A percentile compares a stretch with the other conserved stretches of the same genome.
Conservation (phyloP, 2,888 invertebrate genomes). For the Leucophenga montana region DNA sequence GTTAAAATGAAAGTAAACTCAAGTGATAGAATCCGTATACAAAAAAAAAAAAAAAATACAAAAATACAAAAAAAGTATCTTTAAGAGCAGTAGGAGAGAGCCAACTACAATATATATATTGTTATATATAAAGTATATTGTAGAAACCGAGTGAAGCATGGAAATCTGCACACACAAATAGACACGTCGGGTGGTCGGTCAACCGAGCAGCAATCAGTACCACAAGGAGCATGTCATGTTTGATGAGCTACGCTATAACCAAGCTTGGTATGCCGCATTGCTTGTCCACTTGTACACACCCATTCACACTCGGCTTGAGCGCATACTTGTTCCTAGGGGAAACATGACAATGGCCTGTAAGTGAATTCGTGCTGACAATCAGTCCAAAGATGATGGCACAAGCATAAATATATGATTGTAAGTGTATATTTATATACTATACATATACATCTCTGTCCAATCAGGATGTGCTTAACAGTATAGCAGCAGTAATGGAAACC, state of each 20-base stretch:
- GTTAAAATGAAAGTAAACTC: conserved; percentile 43
- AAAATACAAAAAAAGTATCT: background rate
- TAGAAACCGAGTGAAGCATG: background rate
- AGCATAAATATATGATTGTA: conserved; percentile 14
- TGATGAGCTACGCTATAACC: background rate
- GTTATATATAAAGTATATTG: background rate
- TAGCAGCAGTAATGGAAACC: too few species aligned
- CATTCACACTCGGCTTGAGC: background rate
- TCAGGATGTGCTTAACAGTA: background rate
- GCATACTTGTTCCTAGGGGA: background rate
- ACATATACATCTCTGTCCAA: background rate
- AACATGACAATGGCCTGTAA: conserved; percentile 10
- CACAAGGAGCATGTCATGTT: conserved; percentile 18
- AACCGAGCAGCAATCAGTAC: conserved; percentile 11
- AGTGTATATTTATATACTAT: background rate
- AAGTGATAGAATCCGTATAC: conserved; percentile 19
- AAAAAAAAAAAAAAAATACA: background rate
- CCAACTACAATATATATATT: background rate
- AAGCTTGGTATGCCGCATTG: background rate
- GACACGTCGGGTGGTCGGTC: background rate
- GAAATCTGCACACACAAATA: conserved; percentile 7
- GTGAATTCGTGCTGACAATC: conserved; percentile 24
- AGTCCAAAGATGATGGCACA: conserved; percentile 7
- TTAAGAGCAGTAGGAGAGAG: too few species aligned
- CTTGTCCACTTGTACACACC: background rate